Evolutionary conservation across 2,888 invertebrate genomes (phyloP).

Genomic region (Bombyx huttoni): DNA sequence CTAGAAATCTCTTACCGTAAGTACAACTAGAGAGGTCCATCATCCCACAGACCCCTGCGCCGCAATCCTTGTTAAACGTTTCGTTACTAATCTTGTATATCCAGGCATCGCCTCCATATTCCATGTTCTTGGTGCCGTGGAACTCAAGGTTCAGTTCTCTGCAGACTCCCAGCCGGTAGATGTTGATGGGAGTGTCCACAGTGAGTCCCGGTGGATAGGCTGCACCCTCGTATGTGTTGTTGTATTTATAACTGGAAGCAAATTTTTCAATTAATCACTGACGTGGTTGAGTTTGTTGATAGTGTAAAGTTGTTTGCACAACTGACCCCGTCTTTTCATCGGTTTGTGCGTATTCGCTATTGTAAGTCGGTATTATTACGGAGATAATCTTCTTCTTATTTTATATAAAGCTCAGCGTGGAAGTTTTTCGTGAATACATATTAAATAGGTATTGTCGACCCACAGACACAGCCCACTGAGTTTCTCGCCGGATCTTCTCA

Average conservation of each 20-base stretch:
- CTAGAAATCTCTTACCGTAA: slow-evolving; percentile 67
- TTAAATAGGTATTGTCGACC: no score
- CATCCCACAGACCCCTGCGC: slow-evolving; percentile 72
- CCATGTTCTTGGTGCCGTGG: slow-evolving; percentile 17
- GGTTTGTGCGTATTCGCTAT: no score
- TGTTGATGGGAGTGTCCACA: slow-evolving; percentile 61
- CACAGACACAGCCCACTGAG: no score
- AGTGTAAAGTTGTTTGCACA: no score
- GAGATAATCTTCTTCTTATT: no score
- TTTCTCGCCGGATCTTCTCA: no score
- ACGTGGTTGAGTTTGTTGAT: no score
- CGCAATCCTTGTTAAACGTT: slow-evolving; percentile 74
- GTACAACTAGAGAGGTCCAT: slow-evolving; percentile 77
- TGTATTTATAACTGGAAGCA: slow-evolving; percentile 40
- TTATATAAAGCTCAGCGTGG: no score
- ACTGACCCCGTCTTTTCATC: no score
- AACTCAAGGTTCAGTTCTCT: slow-evolving; percentile 68
- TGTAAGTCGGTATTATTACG: no score
- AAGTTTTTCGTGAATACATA: no score
- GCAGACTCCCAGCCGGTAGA: slow-evolving; percentile 84
- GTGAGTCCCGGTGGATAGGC: slow-evolving; percentile 76
- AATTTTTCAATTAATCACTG: neutral
- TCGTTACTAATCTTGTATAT: slow-evolving; percentile 74
- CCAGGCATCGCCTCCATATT: slow-evolving; percentile 71
- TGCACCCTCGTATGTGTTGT: slow-evolving; percentile 80